Percentiles rank a stretch among this genome's conserved stretches.
Evolutionary conservation across 2,888 invertebrate species (phyloP).

Genomic region (Melipona bicolor): DNA sequence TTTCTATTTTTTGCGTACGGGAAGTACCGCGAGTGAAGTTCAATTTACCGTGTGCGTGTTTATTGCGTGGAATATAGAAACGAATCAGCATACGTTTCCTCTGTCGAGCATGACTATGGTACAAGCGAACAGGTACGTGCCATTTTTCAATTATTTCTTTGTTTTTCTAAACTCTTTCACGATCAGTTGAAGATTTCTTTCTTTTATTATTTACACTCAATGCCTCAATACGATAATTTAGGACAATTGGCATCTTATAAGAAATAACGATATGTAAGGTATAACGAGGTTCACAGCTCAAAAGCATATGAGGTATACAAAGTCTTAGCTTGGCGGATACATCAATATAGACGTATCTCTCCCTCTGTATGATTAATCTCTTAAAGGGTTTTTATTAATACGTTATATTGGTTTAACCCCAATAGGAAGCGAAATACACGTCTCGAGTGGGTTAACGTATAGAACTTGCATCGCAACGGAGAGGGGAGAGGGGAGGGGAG

Average conservation of each 20-base stretch:
- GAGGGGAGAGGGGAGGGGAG: no score
- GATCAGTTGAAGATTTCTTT: neutral
- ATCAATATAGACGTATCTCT: neutral
- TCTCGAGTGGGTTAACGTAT: slow-evolving; percentile 2
- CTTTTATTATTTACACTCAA: no score
- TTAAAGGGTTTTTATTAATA: neutral
- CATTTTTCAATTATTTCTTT: slow-evolving; percentile 24
- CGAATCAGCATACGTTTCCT: neutral
- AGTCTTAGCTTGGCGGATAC: neutral
- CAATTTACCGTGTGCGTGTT: neutral
- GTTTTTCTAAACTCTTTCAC: neutral
- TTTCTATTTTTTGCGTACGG: neutral
- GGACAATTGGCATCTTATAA: no score
- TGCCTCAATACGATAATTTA: neutral
- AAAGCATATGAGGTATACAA: no score
- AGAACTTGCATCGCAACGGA: slow-evolving; percentile 8
- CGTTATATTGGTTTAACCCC: neutral
- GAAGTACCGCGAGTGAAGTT: neutral
- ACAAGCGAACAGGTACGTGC: neutral
- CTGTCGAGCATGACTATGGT: neutral
- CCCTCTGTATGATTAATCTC: neutral
- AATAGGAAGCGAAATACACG: neutral
- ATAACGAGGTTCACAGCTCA: no score
- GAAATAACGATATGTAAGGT: no score
- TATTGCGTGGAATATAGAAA: neutral